These are phyloP conservation scores for Achroia grisella DNA, from an alignment of 1,140 invertebrate species.

Conservation along the genomic window DNA sequence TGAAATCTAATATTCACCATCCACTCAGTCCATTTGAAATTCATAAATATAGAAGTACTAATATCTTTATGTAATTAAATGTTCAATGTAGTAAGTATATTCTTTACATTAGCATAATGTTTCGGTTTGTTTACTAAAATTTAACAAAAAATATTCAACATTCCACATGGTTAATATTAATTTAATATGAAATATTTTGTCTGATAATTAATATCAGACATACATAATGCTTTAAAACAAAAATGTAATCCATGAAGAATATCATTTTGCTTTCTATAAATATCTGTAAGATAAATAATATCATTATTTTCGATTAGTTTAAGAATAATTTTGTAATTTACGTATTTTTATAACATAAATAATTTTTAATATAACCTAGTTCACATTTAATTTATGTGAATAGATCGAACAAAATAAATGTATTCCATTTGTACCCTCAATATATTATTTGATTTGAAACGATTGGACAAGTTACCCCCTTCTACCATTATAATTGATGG, in stretches of 20 bases:
- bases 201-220: not conserved
- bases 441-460: conserved; percentile 14
- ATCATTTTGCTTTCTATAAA: not conserved
- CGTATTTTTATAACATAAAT: conserved; percentile 46
- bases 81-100: conserved; percentile 10
- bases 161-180: conserved; percentile 56
- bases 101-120: conserved; percentile 6
- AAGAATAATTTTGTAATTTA: conserved; percentile 57
- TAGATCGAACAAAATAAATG: conserved; percentile 59
- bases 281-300: conserved; percentile 3
- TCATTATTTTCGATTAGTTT: conserved; percentile 22
- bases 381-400: conserved; percentile 50
- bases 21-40: conserved; percentile 45
- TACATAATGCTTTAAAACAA: not conserved
- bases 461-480: too few relatives aligned
- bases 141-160: conserved; percentile 30
- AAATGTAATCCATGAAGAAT: not conserved
- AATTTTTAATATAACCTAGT: conserved; percentile 38
- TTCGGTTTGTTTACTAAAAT: conserved; percentile 3
- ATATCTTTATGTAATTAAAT: too few relatives aligned
- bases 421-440: conserved; percentile 50
- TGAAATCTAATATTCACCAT: conserved; percentile 42
- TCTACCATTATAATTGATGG: too few relatives aligned
- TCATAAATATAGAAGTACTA: conserved; percentile 20
- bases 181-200: conserved; percentile 7